phyloP scores from a whole-genome alignment of 2,797 vertebrate species.

The Picus viridis region DNA sequence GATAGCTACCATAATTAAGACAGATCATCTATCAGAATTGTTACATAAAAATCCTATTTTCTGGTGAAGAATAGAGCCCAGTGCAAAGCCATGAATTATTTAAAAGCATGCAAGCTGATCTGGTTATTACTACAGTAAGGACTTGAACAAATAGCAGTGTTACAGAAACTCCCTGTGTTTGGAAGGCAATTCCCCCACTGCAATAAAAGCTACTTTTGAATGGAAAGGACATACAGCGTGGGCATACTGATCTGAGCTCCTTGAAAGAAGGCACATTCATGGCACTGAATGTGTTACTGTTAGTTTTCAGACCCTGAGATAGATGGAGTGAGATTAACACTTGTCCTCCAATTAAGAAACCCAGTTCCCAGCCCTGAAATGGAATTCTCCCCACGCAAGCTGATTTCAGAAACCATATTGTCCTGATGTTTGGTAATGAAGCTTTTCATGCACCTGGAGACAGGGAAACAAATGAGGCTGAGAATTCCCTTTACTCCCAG shows the following conservation, averaged over 20 bases:
- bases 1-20: background rate
- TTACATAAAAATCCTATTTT: background rate
- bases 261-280: background rate
- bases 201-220: background rate
- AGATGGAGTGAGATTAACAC: background rate
- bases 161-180: background rate
- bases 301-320: background rate
- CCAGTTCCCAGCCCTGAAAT: background rate
- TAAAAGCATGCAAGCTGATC: background rate
- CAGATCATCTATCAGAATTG: background rate
- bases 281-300: background rate
- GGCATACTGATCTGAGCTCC: background rate
- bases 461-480: background rate
- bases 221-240: background rate
- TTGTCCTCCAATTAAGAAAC: background rate
- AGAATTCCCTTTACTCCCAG: background rate
- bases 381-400: background rate
- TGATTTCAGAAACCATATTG: background rate
- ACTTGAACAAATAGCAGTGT: background rate
- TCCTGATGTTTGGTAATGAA: rapidly evolving
- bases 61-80: background rate
- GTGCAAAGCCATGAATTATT: background rate
- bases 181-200: background rate
- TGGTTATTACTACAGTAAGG: background rate
- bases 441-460: background rate